These are phyloP conservation scores for Synergus gifuensis DNA, from an alignment of 2,888 invertebrate genomes.

Conservation along the genomic window DNA sequence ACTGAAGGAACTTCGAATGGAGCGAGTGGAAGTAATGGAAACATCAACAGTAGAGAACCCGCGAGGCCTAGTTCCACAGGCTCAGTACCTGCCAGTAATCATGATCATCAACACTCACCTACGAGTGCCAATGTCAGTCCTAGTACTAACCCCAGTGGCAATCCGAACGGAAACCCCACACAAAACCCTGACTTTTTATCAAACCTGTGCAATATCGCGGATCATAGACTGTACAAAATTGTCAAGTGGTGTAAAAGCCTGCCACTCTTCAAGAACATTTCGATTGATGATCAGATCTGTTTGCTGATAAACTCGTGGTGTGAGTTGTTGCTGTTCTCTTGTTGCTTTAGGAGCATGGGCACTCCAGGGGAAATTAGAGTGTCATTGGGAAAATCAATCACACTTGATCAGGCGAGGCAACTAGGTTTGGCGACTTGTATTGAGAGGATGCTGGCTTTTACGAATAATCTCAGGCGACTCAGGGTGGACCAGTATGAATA, in stretches of 20 bases:
- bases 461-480: conserved; percentile 92
- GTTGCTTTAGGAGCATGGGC: conserved; percentile 95
- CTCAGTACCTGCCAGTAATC: conserved; percentile 54
- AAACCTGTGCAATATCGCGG: conserved; percentile 95
- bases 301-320: conserved; percentile 99
- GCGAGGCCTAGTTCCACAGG: conserved; percentile 61
- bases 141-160: conserved; percentile 44
- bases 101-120: conserved; percentile 60
- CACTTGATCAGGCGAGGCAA: conserved; percentile 84
- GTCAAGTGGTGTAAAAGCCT: conserved; percentile 99
- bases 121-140: conserved; percentile 41
- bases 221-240: conserved; percentile 96
- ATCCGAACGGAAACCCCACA: conserved; percentile 69
- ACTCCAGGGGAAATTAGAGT: conserved; percentile 94
- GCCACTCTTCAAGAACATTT: conserved; percentile 97
- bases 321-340: conserved; percentile 93
- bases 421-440: conserved; percentile 92
- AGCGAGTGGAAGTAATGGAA: conserved; percentile 52
- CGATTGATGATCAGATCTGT: conserved; percentile 98
- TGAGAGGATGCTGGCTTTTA: conserved; percentile 96
- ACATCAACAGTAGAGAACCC: conserved; percentile 52
- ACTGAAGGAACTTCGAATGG: conserved; percentile 39
- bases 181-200: conserved; percentile 89
- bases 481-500: conserved; percentile 97
- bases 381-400: conserved; percentile 83